Percentiles rank a stretch among this genome's conserved stretches.
Conservation (phyloP, 2,797 vertebrate genomes). For the Pogonophryne albipinna region DNA sequence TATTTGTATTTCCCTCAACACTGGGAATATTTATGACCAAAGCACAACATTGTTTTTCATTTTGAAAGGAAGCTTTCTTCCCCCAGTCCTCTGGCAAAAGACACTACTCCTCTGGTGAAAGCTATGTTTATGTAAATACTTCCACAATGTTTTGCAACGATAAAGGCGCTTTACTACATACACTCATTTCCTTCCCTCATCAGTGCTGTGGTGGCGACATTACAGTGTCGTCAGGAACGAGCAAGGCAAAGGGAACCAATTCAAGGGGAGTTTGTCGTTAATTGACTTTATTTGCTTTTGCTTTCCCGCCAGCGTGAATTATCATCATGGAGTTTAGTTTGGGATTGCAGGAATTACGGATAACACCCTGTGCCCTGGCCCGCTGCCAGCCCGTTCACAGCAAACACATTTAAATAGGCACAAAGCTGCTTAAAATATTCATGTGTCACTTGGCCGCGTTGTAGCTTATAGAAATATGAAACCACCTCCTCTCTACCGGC, state of each 20-base stretch:
- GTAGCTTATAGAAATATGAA: conserved; percentile 92
- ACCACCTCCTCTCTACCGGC: conserved; percentile 83
- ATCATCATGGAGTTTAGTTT: conserved; percentile 90
- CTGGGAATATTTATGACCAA: conserved; percentile 64
- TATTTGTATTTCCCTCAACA: conserved; percentile 56
- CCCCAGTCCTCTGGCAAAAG: conserved; percentile 43
- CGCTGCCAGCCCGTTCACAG: conserved; percentile 87
- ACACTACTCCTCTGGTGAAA: conserved; percentile 39
- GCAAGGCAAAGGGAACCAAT: conserved; percentile 85
- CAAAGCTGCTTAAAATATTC: conserved; percentile 96
- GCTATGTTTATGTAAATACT: conserved; percentile 52
- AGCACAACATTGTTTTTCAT: conserved; percentile 59
- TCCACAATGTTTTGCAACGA: conserved; percentile 40
- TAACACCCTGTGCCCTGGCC: conserved; percentile 88
- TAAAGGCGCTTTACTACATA: conserved; percentile 56
- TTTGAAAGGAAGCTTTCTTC: conserved; percentile 47
- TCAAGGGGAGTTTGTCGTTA: conserved; percentile 81
- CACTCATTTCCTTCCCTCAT: conserved; percentile 30
- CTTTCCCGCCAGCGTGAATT: conserved; percentile 84
- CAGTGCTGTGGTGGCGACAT: conserved; percentile 44
- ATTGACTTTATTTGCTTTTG: conserved; percentile 92
- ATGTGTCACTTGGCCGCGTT: conserved; percentile 85
- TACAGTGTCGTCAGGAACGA: conserved; percentile 55
- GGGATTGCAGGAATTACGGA: conserved; percentile 88
- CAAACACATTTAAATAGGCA: conserved; percentile 94